Evolutionary conservation across 1,140 invertebrate genomes (phyloP), one percentile per base, ranked within the genome.

Genomic region (Dinothrombium tinctorium): DNA sequence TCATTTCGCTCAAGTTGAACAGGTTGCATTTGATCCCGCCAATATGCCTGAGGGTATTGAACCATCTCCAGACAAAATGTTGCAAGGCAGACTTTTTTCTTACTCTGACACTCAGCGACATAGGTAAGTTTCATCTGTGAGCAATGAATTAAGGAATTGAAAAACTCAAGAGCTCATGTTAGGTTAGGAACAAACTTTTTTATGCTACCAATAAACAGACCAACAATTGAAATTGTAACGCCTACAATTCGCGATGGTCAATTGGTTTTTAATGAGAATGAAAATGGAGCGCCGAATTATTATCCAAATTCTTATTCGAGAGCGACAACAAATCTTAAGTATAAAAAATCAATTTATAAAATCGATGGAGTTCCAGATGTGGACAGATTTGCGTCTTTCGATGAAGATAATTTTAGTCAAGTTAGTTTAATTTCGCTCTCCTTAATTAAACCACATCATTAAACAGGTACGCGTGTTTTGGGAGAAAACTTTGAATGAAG

Each of bases 41-140:
- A 78, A 95, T 54, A 54, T 96, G 60, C 71, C 89, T 39, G 86
- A 83, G 23, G 71, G 87, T 15, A 83, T 96, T 54, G 74, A 83
- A 54, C 67, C 78, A 7, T 83, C 77, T 19, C 86, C 83, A 0
- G 90, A 96, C 53, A 92, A 89, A 63, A 82, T 95, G 76, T 62
- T 96, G 46, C 82, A 86, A 14, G 44, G 22, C 0, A 15, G 92
- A 48, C 61, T 96, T 5, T 94, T 92, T 57, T 72, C 84, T 6
- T 98, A 98, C 58, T 69, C 69, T 5, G 92, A 98, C 59, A 89
- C 92, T 4, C 86, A 94, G 52, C 70, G 82, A 44, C 76, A 95
- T 60, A 72, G 90, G 23, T 65, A 21, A 21, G 15, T 21, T 2
- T 12, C 12, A 21, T 15, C 23, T 1, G 14, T 1, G 2, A 21